A percentile compares a stretch with the other conserved stretches of the same genome.
Conservation (phyloP, 2,797 vertebrate genomes). For the Pelobates cultripes region DNA sequence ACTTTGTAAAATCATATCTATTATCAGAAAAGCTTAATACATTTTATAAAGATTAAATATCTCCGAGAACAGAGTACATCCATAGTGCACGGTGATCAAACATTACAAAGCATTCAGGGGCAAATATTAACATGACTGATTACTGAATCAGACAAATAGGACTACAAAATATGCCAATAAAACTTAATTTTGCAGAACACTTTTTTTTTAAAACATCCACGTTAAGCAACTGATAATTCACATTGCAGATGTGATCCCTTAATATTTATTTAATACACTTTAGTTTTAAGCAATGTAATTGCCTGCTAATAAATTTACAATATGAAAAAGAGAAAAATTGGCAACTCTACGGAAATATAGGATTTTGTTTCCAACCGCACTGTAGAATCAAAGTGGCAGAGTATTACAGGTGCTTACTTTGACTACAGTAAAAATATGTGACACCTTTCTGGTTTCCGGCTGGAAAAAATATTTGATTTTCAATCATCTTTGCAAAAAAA, state of each 20-base stretch:
- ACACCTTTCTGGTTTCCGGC: conserved; percentile 59
- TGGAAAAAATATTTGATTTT: conserved; percentile 60
- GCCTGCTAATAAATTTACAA: conserved; percentile 35
- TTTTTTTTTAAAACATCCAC: too few species aligned
- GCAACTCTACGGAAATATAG: conserved; percentile 13
- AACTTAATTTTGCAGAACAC: too few species aligned
- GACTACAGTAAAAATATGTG: conserved; percentile 62
- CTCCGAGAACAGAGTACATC: too few species aligned
- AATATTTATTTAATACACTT: conserved; percentile 1
- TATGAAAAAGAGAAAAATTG: conserved; percentile 30
- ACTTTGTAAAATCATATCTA: too few species aligned
- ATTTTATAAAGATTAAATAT: too few species aligned
- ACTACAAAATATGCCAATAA: too few species aligned
- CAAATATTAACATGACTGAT: too few species aligned
- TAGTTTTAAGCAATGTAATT: conserved; percentile 5
- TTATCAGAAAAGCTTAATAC: too few species aligned
- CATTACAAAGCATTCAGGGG: too few species aligned
- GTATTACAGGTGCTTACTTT: conserved; percentile 56
- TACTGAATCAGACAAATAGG: too few species aligned
- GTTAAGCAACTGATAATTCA: not conserved
- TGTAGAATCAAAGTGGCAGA: conserved; percentile 47
- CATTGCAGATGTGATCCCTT: not conserved
- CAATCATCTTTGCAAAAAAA: conserved; percentile 55
- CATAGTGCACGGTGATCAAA: too few species aligned
- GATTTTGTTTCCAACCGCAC: conserved; percentile 51